These are phyloP conservation scores for Etheostoma nigrum DNA, from an alignment of 2,797 vertebrate genomes.

Conservation along the genomic window DNA sequence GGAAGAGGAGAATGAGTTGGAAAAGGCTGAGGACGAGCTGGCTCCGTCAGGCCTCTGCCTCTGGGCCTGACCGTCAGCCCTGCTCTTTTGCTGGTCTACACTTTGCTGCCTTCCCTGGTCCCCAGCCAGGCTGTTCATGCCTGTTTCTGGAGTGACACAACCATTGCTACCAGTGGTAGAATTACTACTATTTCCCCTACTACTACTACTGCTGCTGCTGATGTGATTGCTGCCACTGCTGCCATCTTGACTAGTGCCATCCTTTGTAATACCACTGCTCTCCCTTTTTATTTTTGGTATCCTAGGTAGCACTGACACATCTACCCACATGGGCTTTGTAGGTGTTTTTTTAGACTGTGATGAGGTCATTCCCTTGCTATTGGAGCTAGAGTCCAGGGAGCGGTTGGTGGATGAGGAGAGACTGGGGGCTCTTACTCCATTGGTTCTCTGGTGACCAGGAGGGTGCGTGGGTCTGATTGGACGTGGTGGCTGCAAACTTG, in stretches of 20 bases:
- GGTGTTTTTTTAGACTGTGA: slow-evolving; percentile 72
- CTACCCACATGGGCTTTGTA: slow-evolving; percentile 86
- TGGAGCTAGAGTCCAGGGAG: slow-evolving; percentile 51
- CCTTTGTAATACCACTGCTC: slow-evolving; percentile 40
- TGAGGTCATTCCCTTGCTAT: slow-evolving; percentile 45
- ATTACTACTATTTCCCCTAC: slow-evolving; percentile 72
- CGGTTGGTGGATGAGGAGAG: slow-evolving; percentile 33
- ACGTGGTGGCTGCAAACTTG: slow-evolving; percentile 54
- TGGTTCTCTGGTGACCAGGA: slow-evolving; percentile 29
- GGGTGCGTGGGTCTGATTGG: slow-evolving; percentile 42
- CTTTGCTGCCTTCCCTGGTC: slow-evolving; percentile 83
- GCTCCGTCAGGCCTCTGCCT: slow-evolving; percentile 56
- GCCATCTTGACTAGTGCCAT: slow-evolving; percentile 22
- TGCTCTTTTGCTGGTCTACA: slow-evolving; percentile 77
- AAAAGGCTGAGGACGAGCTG: slow-evolving; percentile 71
- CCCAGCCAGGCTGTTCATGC: slow-evolving; percentile 89
- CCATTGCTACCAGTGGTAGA: slow-evolving; percentile 43
- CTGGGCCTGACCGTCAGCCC: slow-evolving; percentile 73
- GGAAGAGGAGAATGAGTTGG: slow-evolving; percentile 77
- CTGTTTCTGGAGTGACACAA: slow-evolving; percentile 82
- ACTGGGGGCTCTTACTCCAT: slow-evolving; percentile 35
- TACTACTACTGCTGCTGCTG: slow-evolving; percentile 30
- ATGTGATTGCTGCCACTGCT: slow-evolving; percentile 41
- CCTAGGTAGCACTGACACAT: slow-evolving; percentile 91
- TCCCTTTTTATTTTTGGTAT: slow-evolving; percentile 96